Evolutionary conservation across 2,888 invertebrate genomes (phyloP).

Genomic region (Papilio elwesi): DNA sequence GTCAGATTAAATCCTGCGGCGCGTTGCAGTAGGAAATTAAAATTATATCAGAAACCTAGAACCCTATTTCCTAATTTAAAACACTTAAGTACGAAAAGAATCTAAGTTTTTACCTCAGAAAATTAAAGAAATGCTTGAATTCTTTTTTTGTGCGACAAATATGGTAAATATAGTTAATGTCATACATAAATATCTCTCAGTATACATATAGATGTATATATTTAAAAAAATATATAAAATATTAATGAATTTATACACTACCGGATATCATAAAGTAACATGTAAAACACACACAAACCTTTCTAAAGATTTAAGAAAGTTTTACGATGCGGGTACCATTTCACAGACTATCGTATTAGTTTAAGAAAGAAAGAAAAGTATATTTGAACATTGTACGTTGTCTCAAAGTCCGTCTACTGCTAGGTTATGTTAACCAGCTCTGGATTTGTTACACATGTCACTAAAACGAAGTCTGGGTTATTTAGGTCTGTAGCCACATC

Average conservation of each 20-base stretch:
- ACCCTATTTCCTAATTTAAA: not conserved
- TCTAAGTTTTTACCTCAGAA: too few relatives aligned
- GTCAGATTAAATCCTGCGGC: conserved; percentile 68
- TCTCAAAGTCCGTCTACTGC: not conserved
- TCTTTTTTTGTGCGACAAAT: too few relatives aligned
- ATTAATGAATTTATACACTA: too few relatives aligned
- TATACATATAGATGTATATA: too few relatives aligned
- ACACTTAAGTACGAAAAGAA: too few relatives aligned
- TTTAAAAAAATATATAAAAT: too few relatives aligned
- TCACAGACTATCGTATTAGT: not conserved
- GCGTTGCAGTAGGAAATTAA: conserved; percentile 41
- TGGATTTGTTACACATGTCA: not conserved
- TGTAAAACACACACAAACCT: too few relatives aligned
- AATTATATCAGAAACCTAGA: conserved; percentile 6
- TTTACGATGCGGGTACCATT: not conserved
- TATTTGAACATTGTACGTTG: too few relatives aligned
- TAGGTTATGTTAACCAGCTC: not conserved
- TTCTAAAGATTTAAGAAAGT: not conserved
- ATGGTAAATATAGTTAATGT: too few relatives aligned
- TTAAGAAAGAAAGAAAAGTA: not conserved
- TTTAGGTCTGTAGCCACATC: not conserved
- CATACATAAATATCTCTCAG: too few relatives aligned
- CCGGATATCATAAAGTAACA: too few relatives aligned
- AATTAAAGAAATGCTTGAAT: too few relatives aligned
- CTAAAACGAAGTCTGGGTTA: not conserved